A percentile compares a stretch with the other conserved stretches of the same genome.
These are phyloP conservation scores for Geopemphigus sp. DNA, from an alignment of 1,140 invertebrate species.

Conservation along the genomic window DNA sequence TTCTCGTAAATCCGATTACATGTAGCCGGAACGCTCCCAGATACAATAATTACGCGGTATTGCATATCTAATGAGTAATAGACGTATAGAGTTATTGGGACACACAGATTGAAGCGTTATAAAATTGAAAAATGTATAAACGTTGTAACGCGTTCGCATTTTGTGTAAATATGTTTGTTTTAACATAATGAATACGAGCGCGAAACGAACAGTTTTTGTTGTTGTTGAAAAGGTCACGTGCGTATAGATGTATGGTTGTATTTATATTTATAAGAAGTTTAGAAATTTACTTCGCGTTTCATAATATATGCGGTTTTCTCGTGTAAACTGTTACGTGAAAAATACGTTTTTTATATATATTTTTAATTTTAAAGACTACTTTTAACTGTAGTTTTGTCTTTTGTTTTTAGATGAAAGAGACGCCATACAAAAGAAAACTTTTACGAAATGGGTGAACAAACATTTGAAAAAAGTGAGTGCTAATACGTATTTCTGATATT, in stretches of 20 bases:
- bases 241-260: not conserved
- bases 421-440: constrained; percentile 99
- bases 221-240: not conserved
- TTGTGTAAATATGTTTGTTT: not conserved
- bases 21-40: constrained; percentile 19
- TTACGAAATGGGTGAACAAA: constrained; percentile 99
- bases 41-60: constrained; percentile 21
- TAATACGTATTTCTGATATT: no score
- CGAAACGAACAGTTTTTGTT: not conserved
- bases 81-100: not conserved
- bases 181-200: not conserved
- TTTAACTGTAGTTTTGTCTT: constrained; percentile 54
- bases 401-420: constrained; percentile 93
- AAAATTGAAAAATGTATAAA: not conserved
- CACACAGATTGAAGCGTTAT: not conserved
- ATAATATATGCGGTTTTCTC: not conserved
- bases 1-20: constrained; percentile 33
- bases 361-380: no score
- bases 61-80: constrained; percentile 20
- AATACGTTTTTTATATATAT: constrained; percentile 10
- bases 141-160: not conserved
- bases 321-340: not conserved
- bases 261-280: not conserved
- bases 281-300: not conserved
- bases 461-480: constrained; percentile 94